These are phyloP conservation scores for Desmophyllum pertusum DNA, from an alignment of 92 coral and sea anemone species.

Conservation along the genomic window DNA sequence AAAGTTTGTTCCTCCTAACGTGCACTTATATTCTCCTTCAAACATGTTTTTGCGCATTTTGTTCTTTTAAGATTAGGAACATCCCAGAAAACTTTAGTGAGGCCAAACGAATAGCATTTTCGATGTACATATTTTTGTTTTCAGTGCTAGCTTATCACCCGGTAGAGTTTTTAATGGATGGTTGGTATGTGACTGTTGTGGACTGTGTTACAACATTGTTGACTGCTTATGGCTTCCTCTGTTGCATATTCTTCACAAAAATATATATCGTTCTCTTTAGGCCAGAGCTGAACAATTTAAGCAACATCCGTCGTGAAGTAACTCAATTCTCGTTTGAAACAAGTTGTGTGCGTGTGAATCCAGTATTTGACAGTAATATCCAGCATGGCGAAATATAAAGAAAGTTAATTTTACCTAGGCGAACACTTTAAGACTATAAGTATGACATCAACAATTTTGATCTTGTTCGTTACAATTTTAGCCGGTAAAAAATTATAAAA, in stretches of 20 bases:
- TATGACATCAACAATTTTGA: too few species aligned
- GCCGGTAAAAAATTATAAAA: too few species aligned
- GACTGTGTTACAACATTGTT: conserved; percentile 67
- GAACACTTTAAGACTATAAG: too few species aligned
- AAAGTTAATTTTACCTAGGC: too few species aligned
- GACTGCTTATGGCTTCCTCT: conserved; percentile 58
- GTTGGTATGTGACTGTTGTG: conserved; percentile 71
- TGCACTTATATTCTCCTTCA: conserved; percentile 49
- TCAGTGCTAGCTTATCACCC: conserved; percentile 71
- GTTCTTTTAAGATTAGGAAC: conserved; percentile 70
- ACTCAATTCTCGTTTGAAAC: neutral
- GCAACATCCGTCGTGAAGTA: neutral
- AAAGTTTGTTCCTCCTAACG: conserved; percentile 42
- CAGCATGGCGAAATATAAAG: neutral
- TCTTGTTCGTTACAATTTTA: neutral
- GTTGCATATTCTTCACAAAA: conserved; percentile 66
- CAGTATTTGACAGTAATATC: neutral
- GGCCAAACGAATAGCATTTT: conserved; percentile 76
- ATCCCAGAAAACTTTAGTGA: conserved; percentile 82
- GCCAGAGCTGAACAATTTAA: conserved; percentile 55
- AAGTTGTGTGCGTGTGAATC: neutral
- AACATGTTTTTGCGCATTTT: conserved; percentile 54
- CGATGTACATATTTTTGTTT: conserved; percentile 66
- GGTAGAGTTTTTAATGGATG: conserved; percentile 57
- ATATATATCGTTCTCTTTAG: conserved; percentile 52